These are phyloP conservation scores for Agapostemon virescens DNA, from an alignment of 2,888 invertebrate genomes.

Conservation along the genomic window DNA sequence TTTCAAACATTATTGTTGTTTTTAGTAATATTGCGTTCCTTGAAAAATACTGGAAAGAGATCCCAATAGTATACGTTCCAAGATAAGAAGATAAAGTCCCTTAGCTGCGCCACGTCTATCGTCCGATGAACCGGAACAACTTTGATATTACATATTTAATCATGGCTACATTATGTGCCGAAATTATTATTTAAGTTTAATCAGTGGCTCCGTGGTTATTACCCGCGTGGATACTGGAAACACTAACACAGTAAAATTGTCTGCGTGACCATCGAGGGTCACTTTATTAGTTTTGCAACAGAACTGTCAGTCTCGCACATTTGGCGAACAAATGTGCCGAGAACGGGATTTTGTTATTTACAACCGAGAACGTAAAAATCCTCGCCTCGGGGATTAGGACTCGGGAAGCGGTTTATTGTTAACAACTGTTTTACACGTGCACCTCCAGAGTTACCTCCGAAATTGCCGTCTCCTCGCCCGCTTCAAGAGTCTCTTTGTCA, in stretches of 20 bases:
- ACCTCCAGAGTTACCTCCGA: no score
- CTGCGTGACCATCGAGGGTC: no score
- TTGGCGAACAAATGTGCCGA: no score
- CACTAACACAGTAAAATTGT: background rate
- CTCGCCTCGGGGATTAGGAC: no score
- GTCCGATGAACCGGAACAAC: background rate
- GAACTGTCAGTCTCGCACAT: no score
- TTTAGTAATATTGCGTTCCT: background rate
- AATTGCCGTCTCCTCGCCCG: no score
- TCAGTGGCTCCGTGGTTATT: slow-evolving; percentile 21
- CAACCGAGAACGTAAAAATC: no score
- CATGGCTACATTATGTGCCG: background rate
- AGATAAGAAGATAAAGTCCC: background rate
- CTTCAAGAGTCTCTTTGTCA: no score
- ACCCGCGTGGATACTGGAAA: background rate
- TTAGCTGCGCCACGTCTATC: background rate
- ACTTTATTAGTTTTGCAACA: no score
- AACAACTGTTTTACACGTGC: no score
- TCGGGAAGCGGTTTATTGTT: no score
- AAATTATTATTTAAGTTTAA: slow-evolving; percentile 43
- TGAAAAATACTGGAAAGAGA: background rate
- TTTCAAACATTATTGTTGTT: background rate
- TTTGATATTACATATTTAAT: slow-evolving; percentile 31
- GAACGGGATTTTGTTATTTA: no score
- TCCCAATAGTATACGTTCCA: background rate